These are phyloP conservation scores for Blastomussa wellsi DNA, from an alignment of 92 coral and sea anemone species.

Conservation along the genomic window DNA sequence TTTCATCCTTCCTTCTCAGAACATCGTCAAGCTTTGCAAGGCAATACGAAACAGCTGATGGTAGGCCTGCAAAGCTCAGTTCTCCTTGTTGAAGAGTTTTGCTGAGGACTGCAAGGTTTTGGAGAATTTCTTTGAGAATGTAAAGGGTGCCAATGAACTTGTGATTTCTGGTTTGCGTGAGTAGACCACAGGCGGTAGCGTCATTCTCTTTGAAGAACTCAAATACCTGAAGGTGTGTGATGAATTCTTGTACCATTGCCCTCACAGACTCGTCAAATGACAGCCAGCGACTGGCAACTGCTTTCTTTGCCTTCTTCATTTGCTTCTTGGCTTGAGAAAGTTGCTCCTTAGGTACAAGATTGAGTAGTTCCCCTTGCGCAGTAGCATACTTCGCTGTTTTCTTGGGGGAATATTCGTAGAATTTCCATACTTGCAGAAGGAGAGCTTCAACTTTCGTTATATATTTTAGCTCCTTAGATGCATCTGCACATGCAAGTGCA, in stretches of 20 bases:
- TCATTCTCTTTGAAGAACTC: slow-evolving; percentile 39
- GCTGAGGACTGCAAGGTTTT: slow-evolving; percentile 51
- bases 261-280: slow-evolving; percentile 41
- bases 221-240: slow-evolving; percentile 48
- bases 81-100: slow-evolving; percentile 58
- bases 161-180: slow-evolving; percentile 43
- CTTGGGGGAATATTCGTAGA: slow-evolving; percentile 46
- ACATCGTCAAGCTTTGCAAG: slow-evolving; percentile 53
- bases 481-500: slow-evolving; percentile 41
- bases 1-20: slow-evolving; percentile 40
- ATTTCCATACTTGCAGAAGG: slow-evolving; percentile 47
- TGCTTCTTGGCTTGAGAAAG: slow-evolving; percentile 42
- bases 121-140: slow-evolving; percentile 44
- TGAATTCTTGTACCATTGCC: slow-evolving; percentile 43
- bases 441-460: slow-evolving; percentile 45
- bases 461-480: slow-evolving; percentile 44
- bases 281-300: slow-evolving; percentile 48
- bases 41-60: slow-evolving; percentile 55
- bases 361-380: slow-evolving; percentile 38
- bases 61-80: slow-evolving; percentile 56
- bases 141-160: slow-evolving; percentile 36
- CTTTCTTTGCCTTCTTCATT: slow-evolving; percentile 54
- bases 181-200: slow-evolving; percentile 42
- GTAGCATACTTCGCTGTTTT: slow-evolving; percentile 41
- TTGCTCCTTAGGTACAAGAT: slow-evolving; percentile 38